Percentiles rank a stretch among this genome's conserved stretches.
Evolutionary conservation across 2,797 vertebrate species (phyloP).

Genomic region (Eleutherodactylus coqui): DNA sequence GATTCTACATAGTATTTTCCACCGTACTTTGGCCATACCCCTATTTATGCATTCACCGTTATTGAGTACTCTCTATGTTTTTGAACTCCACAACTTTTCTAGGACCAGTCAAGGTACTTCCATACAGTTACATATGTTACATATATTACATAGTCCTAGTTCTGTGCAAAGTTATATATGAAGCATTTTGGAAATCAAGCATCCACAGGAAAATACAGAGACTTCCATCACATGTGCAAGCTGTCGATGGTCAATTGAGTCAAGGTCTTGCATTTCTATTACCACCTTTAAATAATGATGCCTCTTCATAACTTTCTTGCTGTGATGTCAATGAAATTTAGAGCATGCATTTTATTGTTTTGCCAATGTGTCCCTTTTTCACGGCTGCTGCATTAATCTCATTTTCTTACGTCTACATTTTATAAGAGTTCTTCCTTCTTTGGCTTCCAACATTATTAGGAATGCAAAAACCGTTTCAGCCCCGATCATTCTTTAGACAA

Average conservation of each 20-base stretch:
- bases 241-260: background rate
- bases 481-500: conserved; percentile 45
- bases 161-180: background rate
- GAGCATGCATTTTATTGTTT: background rate
- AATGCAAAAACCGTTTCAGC: conserved; percentile 54
- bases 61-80: background rate
- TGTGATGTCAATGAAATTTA: background rate
- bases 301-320: background rate
- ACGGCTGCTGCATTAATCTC: conserved; percentile 23
- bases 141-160: background rate
- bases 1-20: background rate
- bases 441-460: conserved; percentile 31
- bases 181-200: background rate
- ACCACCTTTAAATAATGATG: no score
- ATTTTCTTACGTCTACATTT: conserved; percentile 21
- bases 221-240: background rate
- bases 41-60: background rate
- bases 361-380: background rate
- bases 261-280: no score
- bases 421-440: conserved; percentile 22
- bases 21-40: background rate
- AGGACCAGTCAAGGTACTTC: background rate
- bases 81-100: background rate
- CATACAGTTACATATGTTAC: no score
- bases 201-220: background rate